Conservation (phyloP, 64 coral and sea anemone species). For the Actinia equina region DNA sequence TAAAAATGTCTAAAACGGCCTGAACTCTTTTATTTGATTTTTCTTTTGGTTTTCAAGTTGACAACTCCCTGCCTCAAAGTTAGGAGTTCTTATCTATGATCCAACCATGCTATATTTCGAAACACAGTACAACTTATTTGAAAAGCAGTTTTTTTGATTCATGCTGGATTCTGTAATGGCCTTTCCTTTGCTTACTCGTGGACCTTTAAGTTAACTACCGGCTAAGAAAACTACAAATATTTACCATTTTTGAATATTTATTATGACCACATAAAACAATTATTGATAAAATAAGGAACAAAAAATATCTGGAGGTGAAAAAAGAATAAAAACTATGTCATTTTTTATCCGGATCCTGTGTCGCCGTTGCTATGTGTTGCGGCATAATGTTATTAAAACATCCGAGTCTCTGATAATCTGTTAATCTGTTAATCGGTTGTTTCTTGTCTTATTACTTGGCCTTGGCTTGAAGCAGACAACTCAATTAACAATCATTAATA, state of each 20-base stretch:
- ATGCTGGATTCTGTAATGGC: too few species aligned
- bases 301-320: too few species aligned
- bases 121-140: too few species aligned
- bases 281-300: too few species aligned
- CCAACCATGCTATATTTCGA: background rate
- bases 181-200: background rate
- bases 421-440: background rate
- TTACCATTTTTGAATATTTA: too few species aligned
- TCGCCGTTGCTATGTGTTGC: background rate
- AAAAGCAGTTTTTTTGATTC: too few species aligned
- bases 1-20: background rate
- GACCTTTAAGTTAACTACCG: too few species aligned
- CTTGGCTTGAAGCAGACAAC: too few species aligned
- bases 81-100: background rate
- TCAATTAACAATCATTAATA: too few species aligned
- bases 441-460: background rate
- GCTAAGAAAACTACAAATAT: too few species aligned
- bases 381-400: background rate
- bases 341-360: background rate
- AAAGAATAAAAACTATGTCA: background rate
- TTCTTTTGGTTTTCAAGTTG: background rate
- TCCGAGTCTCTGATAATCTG: background rate
- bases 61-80: background rate
- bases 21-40: background rate
- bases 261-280: too few species aligned